Percentiles rank a stretch among this genome's conserved stretches.
These are phyloP conservation scores for Sylvilagus bachmani DNA, from an alignment of 2,113 vertebrate genomes.

Conservation along the genomic window DNA sequence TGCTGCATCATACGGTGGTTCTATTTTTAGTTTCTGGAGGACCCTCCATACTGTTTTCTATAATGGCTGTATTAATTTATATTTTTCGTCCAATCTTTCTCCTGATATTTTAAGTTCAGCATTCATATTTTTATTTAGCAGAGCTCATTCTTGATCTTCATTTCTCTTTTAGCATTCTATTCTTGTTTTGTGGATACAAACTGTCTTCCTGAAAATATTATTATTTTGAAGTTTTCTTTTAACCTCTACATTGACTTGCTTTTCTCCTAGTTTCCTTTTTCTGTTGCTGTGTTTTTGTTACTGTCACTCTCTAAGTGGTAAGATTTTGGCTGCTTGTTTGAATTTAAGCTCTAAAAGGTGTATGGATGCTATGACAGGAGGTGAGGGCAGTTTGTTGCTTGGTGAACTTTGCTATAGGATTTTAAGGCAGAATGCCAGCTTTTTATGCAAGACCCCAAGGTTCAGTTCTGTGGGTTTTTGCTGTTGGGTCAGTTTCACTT, in stretches of 20 bases:
- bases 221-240: constrained; percentile 34
- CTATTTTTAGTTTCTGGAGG: not conserved
- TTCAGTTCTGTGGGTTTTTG: constrained; percentile 48
- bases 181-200: constrained; percentile 5
- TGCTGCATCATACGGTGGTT: not conserved
- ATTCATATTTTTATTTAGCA: constrained; percentile 42
- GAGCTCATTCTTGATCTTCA: not conserved
- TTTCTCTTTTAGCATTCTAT: constrained; percentile 7
- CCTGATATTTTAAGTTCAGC: constrained; percentile 46
- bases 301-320: constrained; percentile 38
- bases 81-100: constrained; percentile 3
- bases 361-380: not conserved
- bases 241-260: constrained; percentile 10
- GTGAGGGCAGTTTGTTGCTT: not conserved
- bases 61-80: not conserved
- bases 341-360: constrained; percentile 28
- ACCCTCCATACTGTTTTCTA: not conserved
- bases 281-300: constrained; percentile 28
- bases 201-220: constrained; percentile 5
- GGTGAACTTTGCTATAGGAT: constrained; percentile 36
- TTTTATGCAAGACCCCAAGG: constrained; percentile 23
- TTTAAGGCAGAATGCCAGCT: not conserved
- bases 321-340: constrained; percentile 22
- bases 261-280: constrained; percentile 48
- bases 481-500: not conserved